phyloP scores from a whole-genome alignment of 2,113 vertebrate species.

The Xenotilapia caudafasciata region DNA sequence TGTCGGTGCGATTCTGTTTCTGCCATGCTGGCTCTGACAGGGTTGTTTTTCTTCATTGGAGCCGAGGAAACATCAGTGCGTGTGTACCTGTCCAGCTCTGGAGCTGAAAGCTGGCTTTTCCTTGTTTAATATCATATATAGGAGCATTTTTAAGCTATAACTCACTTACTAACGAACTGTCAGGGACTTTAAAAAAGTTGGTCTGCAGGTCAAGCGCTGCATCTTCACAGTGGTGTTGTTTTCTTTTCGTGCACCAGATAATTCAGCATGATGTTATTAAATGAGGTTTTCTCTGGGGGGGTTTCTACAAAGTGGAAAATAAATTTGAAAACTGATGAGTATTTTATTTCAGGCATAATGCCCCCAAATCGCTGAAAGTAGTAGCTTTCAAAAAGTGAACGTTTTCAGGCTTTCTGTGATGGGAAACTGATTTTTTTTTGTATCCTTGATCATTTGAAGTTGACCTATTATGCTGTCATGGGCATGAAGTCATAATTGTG shows the following conservation, averaged over 20 bases:
- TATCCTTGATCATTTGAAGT: neutral
- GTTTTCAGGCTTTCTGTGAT: neutral
- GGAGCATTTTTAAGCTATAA: fast-evolving
- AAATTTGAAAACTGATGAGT: neutral
- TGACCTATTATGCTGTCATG: neutral
- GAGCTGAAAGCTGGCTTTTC: neutral
- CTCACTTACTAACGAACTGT: neutral
- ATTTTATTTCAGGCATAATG: neutral
- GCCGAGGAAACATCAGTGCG: neutral
- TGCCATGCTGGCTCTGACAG: neutral
- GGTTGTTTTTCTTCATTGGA: neutral
- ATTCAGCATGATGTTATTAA: fast-evolving
- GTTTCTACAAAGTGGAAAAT: neutral
- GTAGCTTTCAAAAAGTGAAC: neutral
- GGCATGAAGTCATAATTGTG: neutral
- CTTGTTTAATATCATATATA: fast-evolving
- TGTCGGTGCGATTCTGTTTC: neutral
- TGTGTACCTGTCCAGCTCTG: neutral
- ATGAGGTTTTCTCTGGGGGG: fast-evolving
- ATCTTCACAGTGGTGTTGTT: neutral
- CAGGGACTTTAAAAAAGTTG: neutral
- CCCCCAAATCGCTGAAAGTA: neutral
- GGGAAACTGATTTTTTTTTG: fast-evolving
- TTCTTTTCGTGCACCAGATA: neutral
- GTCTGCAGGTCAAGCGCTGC: fast-evolving